Base-by-base conservation (phyloP, 2,888 invertebrate genomes). In the Drosophila hawaiiensis region DNA sequence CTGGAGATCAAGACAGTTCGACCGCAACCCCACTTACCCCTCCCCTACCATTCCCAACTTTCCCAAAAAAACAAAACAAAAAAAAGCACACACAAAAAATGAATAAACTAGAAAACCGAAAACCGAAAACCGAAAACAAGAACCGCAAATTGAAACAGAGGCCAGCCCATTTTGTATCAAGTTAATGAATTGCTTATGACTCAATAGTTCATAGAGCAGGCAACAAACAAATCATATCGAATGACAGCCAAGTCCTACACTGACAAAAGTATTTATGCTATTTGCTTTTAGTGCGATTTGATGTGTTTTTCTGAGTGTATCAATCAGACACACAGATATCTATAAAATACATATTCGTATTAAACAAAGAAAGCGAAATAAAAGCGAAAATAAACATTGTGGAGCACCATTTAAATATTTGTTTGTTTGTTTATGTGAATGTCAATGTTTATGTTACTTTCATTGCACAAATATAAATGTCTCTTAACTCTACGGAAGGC, bases 1-100 rank as follows among this genome's bases (percentile, higher is more conserved):
- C 87, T 81, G 89, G 72, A 81, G 90, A 85, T 83, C 77, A 75
- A 76, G 64, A 73, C 68, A 50, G 62, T 28, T 43, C 49, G 55
- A 64, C 55, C 56, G 50, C 52, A 69, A 70, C 58, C 61, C 67
- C 16, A 47, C 16, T 22, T 22, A 2, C 2, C 43, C 2, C 2
- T 2, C 12, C 43, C 0, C 7, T 2, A n/a, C 31, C 52, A 52
- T 39, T 39, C 39, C 14, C 14, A 47, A 12, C 12, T n/a, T 5
- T 9, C 16, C 14, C 41, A 29, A 43, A 52, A 61, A 55, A 54
- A 50, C 12, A 39, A 10, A 22, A 28, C 25, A 54, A 49, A 19
- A 39, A 39, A 37, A 37, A 37, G 0, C 6, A 43, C 22, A 3
- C 22, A 37, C n/a, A 49, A 29, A 41, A 35, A 49, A 54, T n/a